phyloP scores from a whole-genome alignment of 2,888 invertebrate species.

The Lasioglossum pauxillum region DNA sequence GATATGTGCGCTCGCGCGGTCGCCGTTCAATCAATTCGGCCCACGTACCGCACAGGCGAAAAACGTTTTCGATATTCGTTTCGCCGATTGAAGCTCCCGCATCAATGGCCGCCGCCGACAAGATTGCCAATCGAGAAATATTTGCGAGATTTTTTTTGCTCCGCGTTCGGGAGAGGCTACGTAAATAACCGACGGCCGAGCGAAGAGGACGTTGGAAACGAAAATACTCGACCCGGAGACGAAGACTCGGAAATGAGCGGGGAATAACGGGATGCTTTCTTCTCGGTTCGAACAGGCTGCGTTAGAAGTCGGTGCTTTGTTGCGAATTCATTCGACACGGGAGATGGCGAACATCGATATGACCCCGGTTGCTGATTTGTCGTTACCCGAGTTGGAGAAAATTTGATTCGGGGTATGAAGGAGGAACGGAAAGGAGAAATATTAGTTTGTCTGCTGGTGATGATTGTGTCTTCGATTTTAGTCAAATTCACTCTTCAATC shows the following conservation, averaged over 20 bases:
- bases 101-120: conserved; percentile 30
- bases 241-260: not conserved
- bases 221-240: conserved; percentile 16
- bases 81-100: conserved; percentile 49
- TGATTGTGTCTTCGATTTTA: too few relatives aligned
- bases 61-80: conserved; percentile 49
- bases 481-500: too few relatives aligned
- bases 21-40: conserved; percentile 41
- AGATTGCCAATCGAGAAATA: conserved; percentile 42
- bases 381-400: not conserved
- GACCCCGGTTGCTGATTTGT: not conserved
- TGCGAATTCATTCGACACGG: not conserved
- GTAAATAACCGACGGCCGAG: conserved; percentile 32
- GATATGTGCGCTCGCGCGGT: conserved; percentile 19
- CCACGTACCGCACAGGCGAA: conserved; percentile 21
- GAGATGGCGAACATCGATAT: not conserved
- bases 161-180: not conserved
- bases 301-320: not conserved
- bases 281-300: not conserved
- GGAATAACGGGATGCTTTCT: not conserved
- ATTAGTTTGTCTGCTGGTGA: too few relatives aligned
- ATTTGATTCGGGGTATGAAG: not conserved
- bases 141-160: conserved; percentile 29
- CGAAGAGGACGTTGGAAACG: not conserved
- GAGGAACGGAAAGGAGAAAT: too few relatives aligned